Conservation (phyloP, 92 coral and sea anemone species). For the Heteractis magnifica region DNA sequence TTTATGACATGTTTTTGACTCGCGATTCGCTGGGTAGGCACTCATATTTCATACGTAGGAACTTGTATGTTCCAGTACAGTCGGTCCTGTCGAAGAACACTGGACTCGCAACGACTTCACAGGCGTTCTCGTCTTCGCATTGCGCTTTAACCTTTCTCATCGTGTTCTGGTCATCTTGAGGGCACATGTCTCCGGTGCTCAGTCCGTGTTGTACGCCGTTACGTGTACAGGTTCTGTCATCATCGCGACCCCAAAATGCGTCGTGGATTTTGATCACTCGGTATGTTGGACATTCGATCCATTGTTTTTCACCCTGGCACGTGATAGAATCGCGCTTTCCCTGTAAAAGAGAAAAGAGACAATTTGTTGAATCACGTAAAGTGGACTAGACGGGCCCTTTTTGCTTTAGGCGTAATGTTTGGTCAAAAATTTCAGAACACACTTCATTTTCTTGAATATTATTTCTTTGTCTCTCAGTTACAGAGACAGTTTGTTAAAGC, state of each 20-base stretch:
- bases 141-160: constrained; percentile 78
- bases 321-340: constrained; percentile 69
- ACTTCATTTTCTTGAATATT: too few species aligned
- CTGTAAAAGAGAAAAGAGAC: constrained; percentile 19
- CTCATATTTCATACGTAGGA: constrained; percentile 69
- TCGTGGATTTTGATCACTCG: constrained; percentile 67
- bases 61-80: constrained; percentile 73
- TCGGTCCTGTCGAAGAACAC: constrained; percentile 90
- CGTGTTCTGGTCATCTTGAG: constrained; percentile 84
- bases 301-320: constrained; percentile 85
- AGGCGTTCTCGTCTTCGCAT: constrained; percentile 82
- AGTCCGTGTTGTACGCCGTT: constrained; percentile 83
- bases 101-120: constrained; percentile 80
- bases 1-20: constrained; percentile 57
- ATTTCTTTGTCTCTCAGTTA: too few species aligned
- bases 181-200: constrained; percentile 70
- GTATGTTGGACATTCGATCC: constrained; percentile 87
- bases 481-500: too few species aligned
- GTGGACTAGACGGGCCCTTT: too few species aligned
- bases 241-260: constrained; percentile 94
- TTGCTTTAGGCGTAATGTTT: too few species aligned
- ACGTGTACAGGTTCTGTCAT: constrained; percentile 65
- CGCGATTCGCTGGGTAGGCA: constrained; percentile 90
- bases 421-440: too few species aligned
- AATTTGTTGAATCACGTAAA: too few species aligned